phyloP scores from a whole-genome alignment of 2,888 invertebrate species.

The Geophilus truncorum region DNA sequence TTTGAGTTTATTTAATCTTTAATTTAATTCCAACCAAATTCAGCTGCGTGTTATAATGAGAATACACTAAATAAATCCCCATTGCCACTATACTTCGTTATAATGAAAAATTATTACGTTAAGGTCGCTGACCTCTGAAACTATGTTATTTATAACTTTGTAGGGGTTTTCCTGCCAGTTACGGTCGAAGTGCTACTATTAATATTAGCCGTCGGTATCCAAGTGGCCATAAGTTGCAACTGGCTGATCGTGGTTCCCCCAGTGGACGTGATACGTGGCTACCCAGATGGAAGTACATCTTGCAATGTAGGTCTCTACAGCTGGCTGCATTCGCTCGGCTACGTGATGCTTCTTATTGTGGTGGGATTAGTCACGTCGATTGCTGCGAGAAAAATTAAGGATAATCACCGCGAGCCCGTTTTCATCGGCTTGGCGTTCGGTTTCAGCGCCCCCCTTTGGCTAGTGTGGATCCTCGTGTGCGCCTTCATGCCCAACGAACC shows the following conservation, averaged over 20 bases:
- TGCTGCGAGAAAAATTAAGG: conserved; percentile 29
- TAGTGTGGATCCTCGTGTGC: conserved; percentile 30
- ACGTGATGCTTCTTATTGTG: conserved; percentile 34
- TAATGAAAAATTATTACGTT: too few relatives aligned
- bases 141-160: neutral
- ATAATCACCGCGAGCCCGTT: conserved; percentile 35
- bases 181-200: conserved; percentile 31
- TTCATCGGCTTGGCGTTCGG: conserved; percentile 35
- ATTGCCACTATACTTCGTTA: too few relatives aligned
- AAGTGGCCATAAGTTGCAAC: conserved; percentile 32
- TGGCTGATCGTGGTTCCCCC: conserved; percentile 31
- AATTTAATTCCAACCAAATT: too few relatives aligned
- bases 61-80: too few relatives aligned
- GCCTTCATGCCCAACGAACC: neutral
- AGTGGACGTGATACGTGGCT: neutral
- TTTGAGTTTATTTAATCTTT: too few relatives aligned
- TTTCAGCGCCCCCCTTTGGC: conserved; percentile 35
- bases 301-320: conserved; percentile 30
- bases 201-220: conserved; percentile 29
- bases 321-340: conserved; percentile 35
- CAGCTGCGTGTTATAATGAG: too few relatives aligned
- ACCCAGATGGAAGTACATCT: neutral
- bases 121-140: too few relatives aligned
- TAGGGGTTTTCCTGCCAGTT: conserved; percentile 32
- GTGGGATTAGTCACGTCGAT: conserved; percentile 22